Conservation (phyloP, 2,113 vertebrate species). For the Osmerus mordax region DNA sequence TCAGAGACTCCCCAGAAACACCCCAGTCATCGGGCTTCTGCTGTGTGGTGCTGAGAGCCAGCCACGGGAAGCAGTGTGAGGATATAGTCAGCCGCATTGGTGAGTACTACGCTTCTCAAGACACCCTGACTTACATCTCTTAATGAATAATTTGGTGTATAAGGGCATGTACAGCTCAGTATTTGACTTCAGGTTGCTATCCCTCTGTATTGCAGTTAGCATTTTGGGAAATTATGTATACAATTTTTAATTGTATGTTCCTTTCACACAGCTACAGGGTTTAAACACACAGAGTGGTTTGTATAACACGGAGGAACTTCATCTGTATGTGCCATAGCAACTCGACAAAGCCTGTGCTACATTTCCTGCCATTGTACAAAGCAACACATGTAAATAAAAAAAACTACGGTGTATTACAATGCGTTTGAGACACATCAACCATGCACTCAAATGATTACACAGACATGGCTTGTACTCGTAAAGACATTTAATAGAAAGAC, state of each 20-base stretch:
- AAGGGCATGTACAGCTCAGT: too few species aligned
- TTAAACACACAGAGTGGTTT: slow-evolving; percentile 82
- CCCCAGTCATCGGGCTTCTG: slow-evolving; percentile 61
- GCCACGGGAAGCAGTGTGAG: slow-evolving; percentile 67
- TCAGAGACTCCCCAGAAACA: slow-evolving; percentile 72
- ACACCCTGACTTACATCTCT: too few species aligned
- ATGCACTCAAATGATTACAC: slow-evolving; percentile 8
- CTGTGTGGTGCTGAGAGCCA: slow-evolving; percentile 73
- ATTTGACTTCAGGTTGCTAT: too few species aligned
- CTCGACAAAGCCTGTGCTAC: too few species aligned
- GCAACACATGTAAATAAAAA: background rate
- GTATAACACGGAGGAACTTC: slow-evolving; percentile 60
- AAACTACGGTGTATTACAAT: background rate
- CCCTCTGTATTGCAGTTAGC: too few species aligned
- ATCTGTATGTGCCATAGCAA: too few species aligned
- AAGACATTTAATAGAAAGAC: slow-evolving; percentile 79
- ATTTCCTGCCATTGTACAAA: too few species aligned
- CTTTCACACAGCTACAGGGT: slow-evolving; percentile 75
- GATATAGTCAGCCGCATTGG: slow-evolving; percentile 78
- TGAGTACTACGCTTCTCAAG: slow-evolving; percentile 45
- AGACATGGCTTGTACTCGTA: slow-evolving; percentile 48
- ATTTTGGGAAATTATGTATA: too few species aligned
- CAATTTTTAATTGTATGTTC: background rate
- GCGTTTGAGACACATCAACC: background rate
- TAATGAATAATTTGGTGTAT: too few species aligned